Percentiles rank a stretch among this genome's conserved stretches.
These are phyloP conservation scores for Drepanosiphum platanoidis DNA, from an alignment of 2,888 invertebrate species.

Conservation along the genomic window DNA sequence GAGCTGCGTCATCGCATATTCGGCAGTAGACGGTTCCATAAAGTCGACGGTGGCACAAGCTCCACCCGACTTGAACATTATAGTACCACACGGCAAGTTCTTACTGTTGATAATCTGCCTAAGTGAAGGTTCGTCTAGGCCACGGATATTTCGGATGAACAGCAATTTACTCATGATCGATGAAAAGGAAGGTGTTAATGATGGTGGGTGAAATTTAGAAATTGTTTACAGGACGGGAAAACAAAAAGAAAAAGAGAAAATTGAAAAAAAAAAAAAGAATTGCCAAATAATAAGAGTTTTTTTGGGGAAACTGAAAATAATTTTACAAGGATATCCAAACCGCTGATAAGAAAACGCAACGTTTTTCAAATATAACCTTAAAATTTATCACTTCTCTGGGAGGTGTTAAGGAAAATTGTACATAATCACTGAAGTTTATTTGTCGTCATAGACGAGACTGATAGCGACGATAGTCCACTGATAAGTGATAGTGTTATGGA, in stretches of 20 bases:
- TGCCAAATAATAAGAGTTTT: not conserved
- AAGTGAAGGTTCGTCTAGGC: constrained; percentile 45
- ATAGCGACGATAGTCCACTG: not conserved
- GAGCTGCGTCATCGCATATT: constrained; percentile 38
- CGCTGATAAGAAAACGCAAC: constrained; percentile 60
- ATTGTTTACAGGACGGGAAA: not conserved
- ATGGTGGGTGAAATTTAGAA: not conserved
- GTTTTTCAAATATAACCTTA: constrained; percentile 60
- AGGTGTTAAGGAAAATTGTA: not conserved
- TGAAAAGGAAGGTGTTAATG: not conserved
- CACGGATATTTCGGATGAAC: constrained; percentile 54
- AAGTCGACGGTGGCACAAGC: constrained; percentile 58
- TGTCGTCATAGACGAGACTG: not conserved
- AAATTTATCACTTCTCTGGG: constrained; percentile 6
- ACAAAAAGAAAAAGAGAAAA: not conserved
- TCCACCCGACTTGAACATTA: constrained; percentile 57
- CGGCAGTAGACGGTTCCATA: constrained; percentile 55
- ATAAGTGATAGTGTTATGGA: not conserved
- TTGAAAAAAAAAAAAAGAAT: constrained; percentile 23
- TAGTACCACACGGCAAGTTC: constrained; percentile 55
- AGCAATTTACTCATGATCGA: constrained; percentile 53
- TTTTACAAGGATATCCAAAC: constrained; percentile 51
- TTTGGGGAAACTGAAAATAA: constrained; percentile 17
- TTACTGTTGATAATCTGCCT: constrained; percentile 52
- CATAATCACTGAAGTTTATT: not conserved